Evolutionary conservation across 2,797 vertebrate species (phyloP).

Genomic region (Trachurus trachurus): DNA sequence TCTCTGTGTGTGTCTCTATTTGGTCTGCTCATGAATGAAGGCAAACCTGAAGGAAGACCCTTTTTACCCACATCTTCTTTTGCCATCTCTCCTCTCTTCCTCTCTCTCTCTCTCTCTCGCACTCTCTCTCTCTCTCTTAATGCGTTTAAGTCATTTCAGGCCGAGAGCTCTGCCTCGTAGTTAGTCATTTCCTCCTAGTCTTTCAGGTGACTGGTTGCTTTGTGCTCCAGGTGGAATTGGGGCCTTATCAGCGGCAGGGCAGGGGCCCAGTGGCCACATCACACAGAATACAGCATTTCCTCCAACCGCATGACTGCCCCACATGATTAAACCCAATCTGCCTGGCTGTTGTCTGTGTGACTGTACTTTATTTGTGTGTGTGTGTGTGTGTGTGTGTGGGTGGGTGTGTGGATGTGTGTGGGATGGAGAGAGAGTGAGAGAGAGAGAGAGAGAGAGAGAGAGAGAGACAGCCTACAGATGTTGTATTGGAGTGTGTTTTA

Average conservation of each 20-base stretch:
- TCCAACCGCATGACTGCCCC: conserved; percentile 83
- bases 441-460: neutral
- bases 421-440: neutral
- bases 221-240: conserved; percentile 79
- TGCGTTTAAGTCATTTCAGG: conserved; percentile 56
- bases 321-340: conserved; percentile 89
- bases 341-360: conserved; percentile 63
- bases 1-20: neutral
- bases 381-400: conserved; percentile 7
- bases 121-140: conserved; percentile 18
- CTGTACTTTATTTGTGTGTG: conserved; percentile 39
- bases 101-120: neutral
- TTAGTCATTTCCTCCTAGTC: conserved; percentile 73
- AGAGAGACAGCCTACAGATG: conserved; percentile 17
- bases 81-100: neutral
- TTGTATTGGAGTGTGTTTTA: conserved; percentile 19
- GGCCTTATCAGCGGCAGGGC: conserved; percentile 82
- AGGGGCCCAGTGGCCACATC: conserved; percentile 78
- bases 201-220: conserved; percentile 79
- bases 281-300: conserved; percentile 79
- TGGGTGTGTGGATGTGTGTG: neutral
- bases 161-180: conserved; percentile 41
- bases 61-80: conserved; percentile 7
- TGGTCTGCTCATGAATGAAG: conserved; percentile 25
- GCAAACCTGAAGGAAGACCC: conserved; percentile 33